Evolutionary conservation across 2,797 vertebrate species (phyloP).

Genomic region (Clarias fuscus): DNA sequence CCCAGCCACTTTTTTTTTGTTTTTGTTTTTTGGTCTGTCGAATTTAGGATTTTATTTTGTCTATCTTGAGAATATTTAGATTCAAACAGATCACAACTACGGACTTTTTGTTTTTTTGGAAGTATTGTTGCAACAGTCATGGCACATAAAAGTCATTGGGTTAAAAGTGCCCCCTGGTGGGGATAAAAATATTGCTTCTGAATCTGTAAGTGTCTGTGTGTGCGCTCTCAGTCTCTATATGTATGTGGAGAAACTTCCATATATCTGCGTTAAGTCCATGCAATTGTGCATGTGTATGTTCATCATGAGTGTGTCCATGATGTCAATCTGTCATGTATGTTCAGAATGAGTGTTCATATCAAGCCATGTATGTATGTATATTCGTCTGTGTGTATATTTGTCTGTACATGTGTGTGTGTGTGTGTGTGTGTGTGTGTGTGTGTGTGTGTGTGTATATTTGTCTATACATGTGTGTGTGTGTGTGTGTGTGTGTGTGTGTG

Average conservation of each 20-base stretch:
- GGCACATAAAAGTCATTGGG: background rate
- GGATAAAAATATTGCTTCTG: background rate
- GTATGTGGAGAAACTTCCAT: constrained; percentile 27
- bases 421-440: constrained; percentile 9
- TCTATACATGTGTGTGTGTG: background rate
- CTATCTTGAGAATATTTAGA: background rate
- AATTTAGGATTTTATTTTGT: constrained; percentile 19
- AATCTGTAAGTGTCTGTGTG: constrained; percentile 14
- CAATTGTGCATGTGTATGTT: background rate
- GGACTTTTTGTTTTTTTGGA: background rate
- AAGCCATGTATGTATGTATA: constrained; percentile 24
- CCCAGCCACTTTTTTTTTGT: constrained; percentile 38
- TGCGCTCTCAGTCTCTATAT: constrained; percentile 22
- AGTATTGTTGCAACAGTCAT: background rate
- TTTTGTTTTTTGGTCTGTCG: constrained; percentile 21
- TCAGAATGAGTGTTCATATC: constrained; percentile 29
- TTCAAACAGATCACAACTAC: background rate
- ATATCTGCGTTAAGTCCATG: constrained; percentile 6
- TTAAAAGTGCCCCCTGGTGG: constrained; percentile 8
- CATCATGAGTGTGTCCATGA: constrained; percentile 16
- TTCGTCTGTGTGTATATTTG: constrained; percentile 6
- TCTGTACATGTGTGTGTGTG: background rate
- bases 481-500: background rate
- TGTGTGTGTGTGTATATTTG: constrained; percentile 16
- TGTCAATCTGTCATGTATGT: constrained; percentile 30